Base-by-base conservation (phyloP, 2,888 invertebrate species). In the Linyphia triangularis region DNA sequence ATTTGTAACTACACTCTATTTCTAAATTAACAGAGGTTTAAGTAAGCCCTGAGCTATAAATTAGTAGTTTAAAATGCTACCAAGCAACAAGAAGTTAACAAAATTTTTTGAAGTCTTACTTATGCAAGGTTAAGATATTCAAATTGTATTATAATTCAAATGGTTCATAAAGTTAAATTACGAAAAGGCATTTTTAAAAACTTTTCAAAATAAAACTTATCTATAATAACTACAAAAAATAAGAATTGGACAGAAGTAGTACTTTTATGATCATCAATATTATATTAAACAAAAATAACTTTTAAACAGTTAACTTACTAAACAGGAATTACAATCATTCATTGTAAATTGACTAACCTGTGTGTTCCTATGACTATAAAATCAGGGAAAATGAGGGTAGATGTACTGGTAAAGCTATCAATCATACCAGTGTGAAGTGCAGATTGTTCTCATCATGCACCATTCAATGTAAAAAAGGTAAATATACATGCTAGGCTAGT, bases 401-500 rank as follows among this genome's bases (percentile, higher is more conserved):
- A 51, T 70, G 51, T 22, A 70, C 19, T 30, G 24, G 79, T 43
- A 85, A 30, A 67, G n/a, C 85, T 85, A 78, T 57, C 70, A n/a
- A n/a, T n/a, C n/a, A 78, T 22, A 79, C 72, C 72, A 72, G 26
- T 63, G 26, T 69, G 57, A 37, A 69, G 70, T 70, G 59, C 43
- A 63, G 77, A 84, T 51, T 22, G 33, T 63, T 85, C 72, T 72
- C 70, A 79, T 69, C 78, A 85, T 85, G 85, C 78, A 78, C 30
- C 85, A 85, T 59, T 78, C 85, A 78, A 69, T 63, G 70, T 51
- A 85, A 85, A 70, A 37, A 43, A 30, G 26, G 43, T 85, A 69
- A 40, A 78, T 40, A 79, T 37, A 24, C 78, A 85, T 85, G 85
- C 85, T 79, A 73, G 59, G 85, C 85, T 79, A 73, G 59, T 77